Conservation (phyloP, 2,888 invertebrate genomes). For the Perdita meconis region DNA sequence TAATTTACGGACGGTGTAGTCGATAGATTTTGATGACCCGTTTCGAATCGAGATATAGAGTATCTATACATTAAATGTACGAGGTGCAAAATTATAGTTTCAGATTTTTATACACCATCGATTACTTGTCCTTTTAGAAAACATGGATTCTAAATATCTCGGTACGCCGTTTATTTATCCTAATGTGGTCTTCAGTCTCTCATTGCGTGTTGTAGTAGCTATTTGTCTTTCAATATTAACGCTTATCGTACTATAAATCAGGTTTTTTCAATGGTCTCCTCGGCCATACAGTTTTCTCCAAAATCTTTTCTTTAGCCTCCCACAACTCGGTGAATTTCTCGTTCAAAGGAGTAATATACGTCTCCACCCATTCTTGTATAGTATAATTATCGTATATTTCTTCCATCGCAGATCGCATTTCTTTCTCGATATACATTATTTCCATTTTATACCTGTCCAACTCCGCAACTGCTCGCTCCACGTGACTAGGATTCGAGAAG, state of each 20-base stretch:
- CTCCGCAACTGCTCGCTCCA: conserved; percentile 84
- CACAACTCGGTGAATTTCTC: conserved; percentile 81
- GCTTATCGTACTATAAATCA: conserved; percentile 66
- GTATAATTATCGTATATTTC: conserved; percentile 84
- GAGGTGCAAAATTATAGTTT: conserved; percentile 59
- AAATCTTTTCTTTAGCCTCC: conserved; percentile 83
- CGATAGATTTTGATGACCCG: conserved; percentile 39
- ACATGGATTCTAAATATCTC: conserved; percentile 30
- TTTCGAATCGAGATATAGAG: conserved; percentile 27
- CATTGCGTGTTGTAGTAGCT: conserved; percentile 21
- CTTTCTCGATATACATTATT: conserved; percentile 82
- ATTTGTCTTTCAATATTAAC: background rate
- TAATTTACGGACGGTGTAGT: conserved; percentile 62
- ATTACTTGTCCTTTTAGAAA: conserved; percentile 41
- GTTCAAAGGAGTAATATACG: conserved; percentile 82
- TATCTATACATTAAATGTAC: conserved; percentile 32
- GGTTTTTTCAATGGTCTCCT: conserved; percentile 84
- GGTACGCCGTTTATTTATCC: conserved; percentile 18
- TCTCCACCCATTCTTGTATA: conserved; percentile 84
- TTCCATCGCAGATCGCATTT: conserved; percentile 83
- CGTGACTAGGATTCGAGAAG: conserved; percentile 85
- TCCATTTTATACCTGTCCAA: conserved; percentile 83
- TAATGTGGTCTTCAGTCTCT: conserved; percentile 64
- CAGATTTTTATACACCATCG: conserved; percentile 24
- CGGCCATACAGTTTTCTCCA: conserved; percentile 85